Conservation (phyloP, 2,113 vertebrate genomes). For the Silurus glanis region DNA sequence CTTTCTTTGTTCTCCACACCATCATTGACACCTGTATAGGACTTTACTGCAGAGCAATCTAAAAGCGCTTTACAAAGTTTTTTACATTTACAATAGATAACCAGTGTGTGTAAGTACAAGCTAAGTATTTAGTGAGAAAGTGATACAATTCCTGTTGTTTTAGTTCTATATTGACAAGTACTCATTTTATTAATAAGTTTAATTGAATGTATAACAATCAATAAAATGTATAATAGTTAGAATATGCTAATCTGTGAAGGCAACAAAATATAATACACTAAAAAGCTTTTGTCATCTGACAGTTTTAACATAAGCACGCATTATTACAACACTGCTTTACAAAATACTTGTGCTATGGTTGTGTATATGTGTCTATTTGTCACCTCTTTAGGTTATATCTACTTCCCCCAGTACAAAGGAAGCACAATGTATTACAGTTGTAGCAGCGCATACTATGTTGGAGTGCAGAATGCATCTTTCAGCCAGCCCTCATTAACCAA, state of each 20-base stretch:
- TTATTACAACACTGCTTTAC: neutral
- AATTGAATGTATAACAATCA: neutral
- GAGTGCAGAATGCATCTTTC: slow-evolving; percentile 38
- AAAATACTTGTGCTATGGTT: neutral
- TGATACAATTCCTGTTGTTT: neutral
- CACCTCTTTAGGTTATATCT: slow-evolving; percentile 5
- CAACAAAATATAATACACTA: neutral
- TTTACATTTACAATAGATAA: neutral
- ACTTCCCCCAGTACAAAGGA: neutral
- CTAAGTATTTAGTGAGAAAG: neutral
- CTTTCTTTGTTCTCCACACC: neutral
- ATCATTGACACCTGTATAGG: neutral
- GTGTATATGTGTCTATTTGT: slow-evolving; percentile 20
- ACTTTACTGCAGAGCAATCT: neutral
- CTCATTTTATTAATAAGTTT: neutral
- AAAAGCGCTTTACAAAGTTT: neutral
- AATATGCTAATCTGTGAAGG: neutral
- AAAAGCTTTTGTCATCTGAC: neutral
- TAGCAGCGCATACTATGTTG: slow-evolving; percentile 10
- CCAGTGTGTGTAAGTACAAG: neutral
- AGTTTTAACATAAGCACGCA: neutral
- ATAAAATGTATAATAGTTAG: neutral
- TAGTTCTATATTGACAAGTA: neutral
- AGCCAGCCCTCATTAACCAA: slow-evolving; percentile 55
- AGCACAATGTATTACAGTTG: slow-evolving; percentile 22